Conservation (phyloP, 2,797 vertebrate species). For the Brachyalestes nurse region DNA sequence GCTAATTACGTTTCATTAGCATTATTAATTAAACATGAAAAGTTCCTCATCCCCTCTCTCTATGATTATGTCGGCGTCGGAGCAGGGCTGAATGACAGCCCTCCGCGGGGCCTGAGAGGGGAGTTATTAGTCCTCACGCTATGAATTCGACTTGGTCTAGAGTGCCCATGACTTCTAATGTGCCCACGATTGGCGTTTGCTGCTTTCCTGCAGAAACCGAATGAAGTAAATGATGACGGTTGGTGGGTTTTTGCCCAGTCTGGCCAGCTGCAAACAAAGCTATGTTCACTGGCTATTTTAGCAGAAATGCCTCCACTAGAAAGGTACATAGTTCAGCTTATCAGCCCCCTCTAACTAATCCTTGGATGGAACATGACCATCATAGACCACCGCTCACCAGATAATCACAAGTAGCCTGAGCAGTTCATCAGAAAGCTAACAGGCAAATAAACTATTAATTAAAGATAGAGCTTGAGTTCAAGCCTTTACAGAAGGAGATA, state of each 20-base stretch:
- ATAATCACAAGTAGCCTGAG: too few species aligned
- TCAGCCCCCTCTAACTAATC: too few species aligned
- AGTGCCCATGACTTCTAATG: conserved; percentile 29
- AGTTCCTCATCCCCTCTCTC: conserved; percentile 75
- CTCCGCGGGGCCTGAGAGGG: conserved; percentile 49
- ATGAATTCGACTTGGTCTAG: conserved; percentile 35
- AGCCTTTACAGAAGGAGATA: too few species aligned
- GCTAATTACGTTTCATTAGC: conserved; percentile 85
- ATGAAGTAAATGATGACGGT: neutral
- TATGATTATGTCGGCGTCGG: conserved; percentile 73
- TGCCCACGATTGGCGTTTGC: conserved; percentile 21
- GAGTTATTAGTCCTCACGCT: conserved; percentile 53
- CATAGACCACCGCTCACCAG: too few species aligned
- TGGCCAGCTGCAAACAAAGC: neutral
- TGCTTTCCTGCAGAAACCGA: neutral
- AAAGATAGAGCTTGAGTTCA: too few species aligned
- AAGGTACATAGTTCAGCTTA: too few species aligned
- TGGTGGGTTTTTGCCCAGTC: neutral
- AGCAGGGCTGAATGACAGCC: conserved; percentile 70
- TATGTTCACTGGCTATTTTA: too few species aligned
- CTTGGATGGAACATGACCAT: too few species aligned
- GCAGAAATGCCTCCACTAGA: too few species aligned
- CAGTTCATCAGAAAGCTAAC: too few species aligned
- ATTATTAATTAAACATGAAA: conserved; percentile 87
- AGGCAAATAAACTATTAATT: too few species aligned